Evolutionary conservation across 2,113 vertebrate species (phyloP).

Genomic region (Callithrix jacchus): DNA sequence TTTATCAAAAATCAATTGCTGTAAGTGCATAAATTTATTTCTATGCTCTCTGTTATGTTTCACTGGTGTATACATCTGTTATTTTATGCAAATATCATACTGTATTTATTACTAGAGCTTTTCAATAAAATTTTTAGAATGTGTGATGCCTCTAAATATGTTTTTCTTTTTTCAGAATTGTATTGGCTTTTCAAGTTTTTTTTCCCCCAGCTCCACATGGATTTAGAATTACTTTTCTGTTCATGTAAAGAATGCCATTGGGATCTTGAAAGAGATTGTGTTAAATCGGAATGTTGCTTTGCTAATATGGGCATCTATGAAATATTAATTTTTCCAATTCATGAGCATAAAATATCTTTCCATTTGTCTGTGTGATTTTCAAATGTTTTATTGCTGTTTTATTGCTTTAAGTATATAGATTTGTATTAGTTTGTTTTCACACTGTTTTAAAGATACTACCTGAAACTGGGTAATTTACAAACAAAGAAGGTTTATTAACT

Average conservation of each 20-base stretch:
- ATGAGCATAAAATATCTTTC: neutral
- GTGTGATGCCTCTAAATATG: no score
- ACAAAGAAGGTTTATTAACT: no score
- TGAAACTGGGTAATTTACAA: no score
- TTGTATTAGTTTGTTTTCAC: no score
- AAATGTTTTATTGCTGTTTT: neutral
- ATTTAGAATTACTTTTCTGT: neutral
- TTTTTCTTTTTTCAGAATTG: neutral
- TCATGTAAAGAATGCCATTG: neutral
- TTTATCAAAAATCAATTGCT: neutral
- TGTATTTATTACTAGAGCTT: neutral
- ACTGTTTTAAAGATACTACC: no score
- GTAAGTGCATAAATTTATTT: neutral
- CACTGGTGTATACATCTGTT: neutral
- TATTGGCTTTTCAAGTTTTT: neutral
- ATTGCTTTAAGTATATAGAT: no score
- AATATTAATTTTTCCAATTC: neutral
- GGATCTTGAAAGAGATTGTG: neutral
- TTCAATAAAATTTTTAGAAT: neutral
- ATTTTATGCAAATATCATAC: neutral
- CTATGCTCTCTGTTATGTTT: neutral
- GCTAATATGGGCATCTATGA: neutral
- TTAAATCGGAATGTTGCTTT: neutral
- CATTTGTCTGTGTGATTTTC: neutral
- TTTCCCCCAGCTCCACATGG: neutral